Evolutionary conservation across 2,888 invertebrate genomes (phyloP).

Genomic region (Isotomurus palustris): DNA sequence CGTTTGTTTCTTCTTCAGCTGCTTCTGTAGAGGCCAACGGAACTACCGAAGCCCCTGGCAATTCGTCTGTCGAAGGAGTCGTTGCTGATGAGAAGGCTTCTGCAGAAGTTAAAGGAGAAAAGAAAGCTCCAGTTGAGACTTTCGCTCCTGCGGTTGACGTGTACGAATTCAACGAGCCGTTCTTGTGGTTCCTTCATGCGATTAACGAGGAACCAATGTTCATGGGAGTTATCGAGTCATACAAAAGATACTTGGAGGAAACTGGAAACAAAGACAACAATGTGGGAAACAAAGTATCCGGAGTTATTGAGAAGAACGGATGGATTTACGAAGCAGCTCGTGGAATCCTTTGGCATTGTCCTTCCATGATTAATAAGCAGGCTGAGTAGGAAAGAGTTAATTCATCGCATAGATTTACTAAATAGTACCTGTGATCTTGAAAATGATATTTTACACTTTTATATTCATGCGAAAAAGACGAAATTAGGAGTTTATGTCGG

Average conservation of each 20-base stretch:
- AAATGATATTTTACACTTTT: too few relatives aligned
- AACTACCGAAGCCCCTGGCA: not conserved
- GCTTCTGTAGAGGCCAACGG: not conserved
- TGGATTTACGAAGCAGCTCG: slow-evolving; percentile 15
- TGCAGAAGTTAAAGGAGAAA: not conserved
- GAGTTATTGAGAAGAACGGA: slow-evolving; percentile 5
- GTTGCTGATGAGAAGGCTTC: not conserved
- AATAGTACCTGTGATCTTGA: too few relatives aligned
- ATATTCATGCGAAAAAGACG: too few relatives aligned
- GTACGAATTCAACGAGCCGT: slow-evolving; percentile 34
- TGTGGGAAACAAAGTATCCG: not conserved
- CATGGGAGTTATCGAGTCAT: slow-evolving; percentile 35
- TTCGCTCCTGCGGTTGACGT: slow-evolving; percentile 16
- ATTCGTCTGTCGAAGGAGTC: not conserved
- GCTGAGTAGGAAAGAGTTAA: too few relatives aligned
- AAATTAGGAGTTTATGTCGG: too few relatives aligned
- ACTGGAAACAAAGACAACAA: slow-evolving; percentile 18
- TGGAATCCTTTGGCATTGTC: slow-evolving; percentile 20
- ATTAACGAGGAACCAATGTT: slow-evolving; percentile 41
- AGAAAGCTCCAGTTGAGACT: slow-evolving; percentile 3
- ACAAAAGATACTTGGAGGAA: slow-evolving; percentile 32
- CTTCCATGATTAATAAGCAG: slow-evolving; percentile 9
- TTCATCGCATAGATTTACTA: too few relatives aligned
- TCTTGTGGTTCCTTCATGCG: slow-evolving; percentile 39
- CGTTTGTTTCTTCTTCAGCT: not conserved